These are phyloP conservation scores for Anolis apletophallus DNA, from an alignment of 2,797 vertebrate species.

Conservation along the genomic window DNA sequence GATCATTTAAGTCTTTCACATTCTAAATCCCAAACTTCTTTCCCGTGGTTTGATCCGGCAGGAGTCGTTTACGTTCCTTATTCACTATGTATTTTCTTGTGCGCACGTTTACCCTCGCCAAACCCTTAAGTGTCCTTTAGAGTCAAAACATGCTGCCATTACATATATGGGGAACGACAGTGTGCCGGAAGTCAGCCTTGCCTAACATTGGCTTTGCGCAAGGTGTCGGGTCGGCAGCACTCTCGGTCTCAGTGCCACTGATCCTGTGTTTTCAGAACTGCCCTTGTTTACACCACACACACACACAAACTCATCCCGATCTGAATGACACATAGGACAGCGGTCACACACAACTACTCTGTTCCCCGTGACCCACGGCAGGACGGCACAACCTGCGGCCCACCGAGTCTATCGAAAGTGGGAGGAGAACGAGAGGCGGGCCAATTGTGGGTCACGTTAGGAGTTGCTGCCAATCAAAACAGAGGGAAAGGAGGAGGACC, in stretches of 20 bases:
- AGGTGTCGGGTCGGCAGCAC: slow-evolving; percentile 49
- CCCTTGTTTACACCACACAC: not conserved
- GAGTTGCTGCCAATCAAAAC: no score
- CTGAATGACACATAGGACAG: no score
- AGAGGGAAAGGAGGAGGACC: no score
- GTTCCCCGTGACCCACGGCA: no score
- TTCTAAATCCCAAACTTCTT: slow-evolving; percentile 87
- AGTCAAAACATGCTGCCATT: slow-evolving; percentile 70
- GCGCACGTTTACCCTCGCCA: slow-evolving; percentile 76
- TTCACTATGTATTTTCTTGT: slow-evolving; percentile 89
- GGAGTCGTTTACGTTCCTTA: slow-evolving; percentile 83
- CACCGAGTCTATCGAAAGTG: no score
- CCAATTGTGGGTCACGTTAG: no score
- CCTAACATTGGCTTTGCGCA: slow-evolving; percentile 49
- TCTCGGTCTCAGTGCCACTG: slow-evolving; percentile 30
- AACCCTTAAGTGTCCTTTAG: slow-evolving; percentile 72
- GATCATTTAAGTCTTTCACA: slow-evolving; percentile 87
- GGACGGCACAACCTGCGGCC: no score
- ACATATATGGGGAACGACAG: not conserved
- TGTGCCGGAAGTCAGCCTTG: slow-evolving; percentile 71
- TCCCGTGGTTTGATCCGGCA: slow-evolving; percentile 79
- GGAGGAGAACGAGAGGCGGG: no score
- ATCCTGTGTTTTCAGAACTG: slow-evolving; percentile 1
- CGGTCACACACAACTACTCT: no score
- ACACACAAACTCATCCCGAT: no score